Evolutionary conservation across 2,113 vertebrate genomes (phyloP).

Genomic region (Oriolus oriolus): DNA sequence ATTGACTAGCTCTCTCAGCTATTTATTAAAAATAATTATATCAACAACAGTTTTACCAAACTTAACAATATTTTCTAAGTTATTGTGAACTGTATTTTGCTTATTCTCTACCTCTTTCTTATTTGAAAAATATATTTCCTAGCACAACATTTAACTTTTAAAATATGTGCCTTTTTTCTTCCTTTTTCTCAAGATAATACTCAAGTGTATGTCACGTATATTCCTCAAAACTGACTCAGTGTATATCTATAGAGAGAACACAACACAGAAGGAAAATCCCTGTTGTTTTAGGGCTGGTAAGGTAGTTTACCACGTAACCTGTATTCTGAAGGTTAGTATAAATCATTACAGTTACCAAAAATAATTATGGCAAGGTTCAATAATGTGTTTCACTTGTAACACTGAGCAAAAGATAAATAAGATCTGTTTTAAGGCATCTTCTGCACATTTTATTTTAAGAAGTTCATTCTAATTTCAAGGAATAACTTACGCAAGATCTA

Average conservation of each 20-base stretch:
- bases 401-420: not conserved
- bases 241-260: not conserved
- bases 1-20: not conserved
- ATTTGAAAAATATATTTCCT: not conserved
- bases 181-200: not conserved
- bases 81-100: not conserved
- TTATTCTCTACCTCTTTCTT: not conserved
- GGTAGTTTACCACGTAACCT: not conserved
- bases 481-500: not conserved
- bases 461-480: not conserved
- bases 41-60: not conserved
- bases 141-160: not conserved
- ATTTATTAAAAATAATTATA: not conserved
- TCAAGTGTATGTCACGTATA: not conserved
- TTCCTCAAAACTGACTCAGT: not conserved
- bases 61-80: not conserved
- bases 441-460: not conserved
- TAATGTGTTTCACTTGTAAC: not conserved
- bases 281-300: not conserved
- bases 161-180: not conserved
- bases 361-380: not conserved
- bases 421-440: not conserved
- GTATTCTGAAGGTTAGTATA: not conserved
- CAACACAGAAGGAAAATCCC: not conserved
- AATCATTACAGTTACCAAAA: not conserved